Conservation (phyloP, 2,797 vertebrate species). For the Rhinogobio ventralis region DNA sequence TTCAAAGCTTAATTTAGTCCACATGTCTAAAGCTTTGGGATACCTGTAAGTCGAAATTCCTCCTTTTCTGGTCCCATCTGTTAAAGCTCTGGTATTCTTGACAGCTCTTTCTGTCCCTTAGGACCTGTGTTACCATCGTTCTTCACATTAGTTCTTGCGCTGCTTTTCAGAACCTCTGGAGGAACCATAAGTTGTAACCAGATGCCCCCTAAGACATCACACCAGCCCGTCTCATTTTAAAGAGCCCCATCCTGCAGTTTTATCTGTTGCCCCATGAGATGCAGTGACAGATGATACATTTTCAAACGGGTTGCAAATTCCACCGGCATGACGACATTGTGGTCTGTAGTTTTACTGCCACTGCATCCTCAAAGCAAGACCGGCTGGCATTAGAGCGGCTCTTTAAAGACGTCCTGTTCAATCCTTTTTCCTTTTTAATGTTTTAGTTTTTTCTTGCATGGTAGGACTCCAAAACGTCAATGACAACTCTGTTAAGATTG, state of each 20-base stretch:
- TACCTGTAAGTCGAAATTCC: not conserved
- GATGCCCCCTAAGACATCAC: constrained; percentile 65
- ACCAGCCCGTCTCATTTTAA: constrained; percentile 74
- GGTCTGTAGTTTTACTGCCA: constrained; percentile 22
- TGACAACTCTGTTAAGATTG: constrained; percentile 1
- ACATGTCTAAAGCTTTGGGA: constrained; percentile 20
- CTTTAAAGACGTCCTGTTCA: not conserved
- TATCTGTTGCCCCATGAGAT: constrained; percentile 79
- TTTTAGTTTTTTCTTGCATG: not conserved
- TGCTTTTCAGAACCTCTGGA: constrained; percentile 66
- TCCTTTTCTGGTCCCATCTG: constrained; percentile 47
- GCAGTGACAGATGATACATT: constrained; percentile 74
- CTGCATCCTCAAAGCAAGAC: constrained; percentile 24
- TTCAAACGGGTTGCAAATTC: constrained; percentile 81
- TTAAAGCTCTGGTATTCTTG: constrained; percentile 57
- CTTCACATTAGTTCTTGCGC: constrained; percentile 50
- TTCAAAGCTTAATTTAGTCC: constrained; percentile 4
- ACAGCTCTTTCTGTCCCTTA: constrained; percentile 52
- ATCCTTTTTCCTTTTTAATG: not conserved
- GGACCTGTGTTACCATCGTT: constrained; percentile 47
- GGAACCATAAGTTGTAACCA: constrained; percentile 77
- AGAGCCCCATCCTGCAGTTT: constrained; percentile 72
- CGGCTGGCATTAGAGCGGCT: not conserved
- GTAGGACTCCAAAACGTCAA: not conserved
- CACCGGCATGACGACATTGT: constrained; percentile 68